These are phyloP conservation scores for Lepeophtheirus salmonis DNA, from an alignment of 1,140 invertebrate genomes.

Conservation along the genomic window DNA sequence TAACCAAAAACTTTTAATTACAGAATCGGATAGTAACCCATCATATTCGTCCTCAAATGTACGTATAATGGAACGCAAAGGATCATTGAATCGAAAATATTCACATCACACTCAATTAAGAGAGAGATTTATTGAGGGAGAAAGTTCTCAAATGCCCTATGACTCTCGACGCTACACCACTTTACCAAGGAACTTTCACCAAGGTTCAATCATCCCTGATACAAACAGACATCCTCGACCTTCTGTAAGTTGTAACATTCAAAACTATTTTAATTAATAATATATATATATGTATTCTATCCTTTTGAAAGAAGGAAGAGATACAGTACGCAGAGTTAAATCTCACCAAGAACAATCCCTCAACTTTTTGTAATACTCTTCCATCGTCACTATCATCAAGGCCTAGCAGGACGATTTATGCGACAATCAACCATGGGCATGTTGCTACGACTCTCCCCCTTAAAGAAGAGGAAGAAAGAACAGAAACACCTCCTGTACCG, in stretches of 20 bases:
- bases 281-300: not conserved
- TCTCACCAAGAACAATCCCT: not conserved
- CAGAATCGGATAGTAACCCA: not conserved
- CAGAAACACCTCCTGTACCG: not conserved
- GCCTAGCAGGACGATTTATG: not conserved
- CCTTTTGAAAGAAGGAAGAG: not conserved
- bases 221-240: not conserved
- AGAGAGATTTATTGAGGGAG: not conserved
- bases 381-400: not conserved
- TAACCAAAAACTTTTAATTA: no score
- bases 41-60: not conserved
- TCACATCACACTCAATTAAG: not conserved
- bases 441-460: not conserved
- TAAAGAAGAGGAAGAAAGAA: not conserved
- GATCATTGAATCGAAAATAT: not conserved
- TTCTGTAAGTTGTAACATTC: not conserved
- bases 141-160: not conserved
- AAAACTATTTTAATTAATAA: not conserved
- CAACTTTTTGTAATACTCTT: not conserved
- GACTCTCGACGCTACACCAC: not conserved
- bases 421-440: not conserved
- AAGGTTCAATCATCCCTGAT: not conserved
- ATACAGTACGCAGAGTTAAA: not conserved
- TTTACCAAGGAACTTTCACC: not conserved
- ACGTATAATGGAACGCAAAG: not conserved